Base-by-base conservation (phyloP, 2,113 vertebrate species). In the Melospiza melodia region DNA sequence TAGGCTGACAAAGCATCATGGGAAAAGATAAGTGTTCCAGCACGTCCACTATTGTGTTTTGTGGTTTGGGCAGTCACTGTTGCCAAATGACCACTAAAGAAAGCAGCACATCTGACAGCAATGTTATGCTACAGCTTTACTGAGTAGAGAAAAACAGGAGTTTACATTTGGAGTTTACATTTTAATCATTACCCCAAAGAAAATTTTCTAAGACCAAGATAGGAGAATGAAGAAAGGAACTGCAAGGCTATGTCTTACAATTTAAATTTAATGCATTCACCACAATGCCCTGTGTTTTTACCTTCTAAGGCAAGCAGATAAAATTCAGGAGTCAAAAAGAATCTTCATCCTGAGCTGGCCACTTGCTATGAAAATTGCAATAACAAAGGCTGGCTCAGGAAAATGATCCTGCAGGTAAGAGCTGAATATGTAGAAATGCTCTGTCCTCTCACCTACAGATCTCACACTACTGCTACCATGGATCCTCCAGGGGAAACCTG, bases 31-130 rank as follows among this genome's bases (percentile, higher is more conserved):
- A 90, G 33, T 77, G 39, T n/a, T 77, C 75, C 66, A 82, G 63
- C 91, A 95, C 14, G 4, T 91, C 67, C 15, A 0, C 87, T 94
- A 93, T 97, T 95, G 84, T 95, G 72, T 87, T 87, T 73, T 79
- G 44, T 82, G 44, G 57, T 87, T 87, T 90, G 21, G 6, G 19
- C 75, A 63, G 54, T 76, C 33, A 4, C 67, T 57, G 67, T 46
- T 94, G 82, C 63, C 85, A 95, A 85, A 95, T 86, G 90, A 86
- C 88, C 90, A 71, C 65, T 59, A 75, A 83, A 94, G 74, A 69
- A 80, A 89, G 39, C 12, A 2, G n/a, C 2, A 14, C 11, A 41
- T 92, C 75, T 90, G 72, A 92, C 71, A 91, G 91, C 35, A 87
- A 68, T 58, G 67, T 77, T 77, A 28, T 62, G 20, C 55, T 63